Conservation (phyloP, 2,888 invertebrate genomes). For the Amphipoea lucens region DNA sequence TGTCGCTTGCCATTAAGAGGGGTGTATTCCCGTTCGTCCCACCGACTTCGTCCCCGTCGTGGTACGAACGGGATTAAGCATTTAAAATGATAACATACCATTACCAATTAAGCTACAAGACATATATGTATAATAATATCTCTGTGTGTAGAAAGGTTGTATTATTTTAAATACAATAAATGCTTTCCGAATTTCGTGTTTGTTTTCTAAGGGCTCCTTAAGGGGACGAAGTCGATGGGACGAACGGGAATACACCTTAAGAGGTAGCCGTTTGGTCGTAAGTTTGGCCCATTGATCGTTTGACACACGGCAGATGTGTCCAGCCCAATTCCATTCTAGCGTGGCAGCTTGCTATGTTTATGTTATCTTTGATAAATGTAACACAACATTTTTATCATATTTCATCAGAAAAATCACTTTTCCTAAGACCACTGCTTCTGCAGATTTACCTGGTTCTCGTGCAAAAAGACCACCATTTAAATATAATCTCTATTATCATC, state of each 20-base stretch:
- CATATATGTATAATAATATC: no score
- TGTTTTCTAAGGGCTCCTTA: no score
- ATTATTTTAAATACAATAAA: no score
- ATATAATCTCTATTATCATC: conserved; percentile 6
- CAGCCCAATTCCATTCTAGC: not conserved
- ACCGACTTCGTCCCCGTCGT: no score
- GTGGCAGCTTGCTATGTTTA: not conserved
- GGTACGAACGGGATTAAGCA: no score
- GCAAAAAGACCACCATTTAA: not conserved
- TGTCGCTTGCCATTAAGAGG: not conserved
- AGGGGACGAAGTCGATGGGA: no score
- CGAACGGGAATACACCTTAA: no score
- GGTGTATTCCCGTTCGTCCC: no score
- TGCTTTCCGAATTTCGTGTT: no score
- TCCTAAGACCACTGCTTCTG: not conserved
- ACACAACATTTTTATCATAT: not conserved
- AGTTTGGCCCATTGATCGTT: not conserved
- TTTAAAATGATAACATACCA: no score
- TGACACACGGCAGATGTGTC: not conserved
- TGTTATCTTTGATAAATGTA: not conserved
- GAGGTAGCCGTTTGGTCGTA: not conserved
- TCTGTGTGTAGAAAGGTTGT: no score
- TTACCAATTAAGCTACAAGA: no score
- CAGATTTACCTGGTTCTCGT: not conserved
- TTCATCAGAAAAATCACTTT: not conserved